Evolutionary conservation across 2,888 invertebrate genomes (phyloP).

Genomic region (Chrysolina haemoptera): DNA sequence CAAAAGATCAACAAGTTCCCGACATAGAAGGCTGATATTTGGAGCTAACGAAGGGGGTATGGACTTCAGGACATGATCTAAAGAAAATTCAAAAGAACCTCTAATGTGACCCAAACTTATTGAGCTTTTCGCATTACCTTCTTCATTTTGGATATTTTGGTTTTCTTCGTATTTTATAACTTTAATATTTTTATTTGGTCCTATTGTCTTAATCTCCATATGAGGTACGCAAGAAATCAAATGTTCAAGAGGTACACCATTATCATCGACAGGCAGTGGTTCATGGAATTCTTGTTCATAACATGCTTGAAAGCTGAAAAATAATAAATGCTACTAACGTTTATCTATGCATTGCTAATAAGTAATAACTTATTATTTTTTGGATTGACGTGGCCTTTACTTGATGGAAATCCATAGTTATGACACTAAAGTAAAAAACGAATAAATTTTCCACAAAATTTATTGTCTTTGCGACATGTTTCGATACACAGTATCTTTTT

Average conservation of each 20-base stretch:
- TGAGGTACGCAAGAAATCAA: constrained; percentile 88
- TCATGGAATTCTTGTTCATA: constrained; percentile 83
- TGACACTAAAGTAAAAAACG: no score
- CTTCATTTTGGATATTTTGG: constrained; percentile 55
- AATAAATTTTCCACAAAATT: no score
- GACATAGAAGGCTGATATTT: constrained; percentile 85
- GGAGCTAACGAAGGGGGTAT: constrained; percentile 79
- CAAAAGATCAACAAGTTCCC: constrained; percentile 89
- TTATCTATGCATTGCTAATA: not conserved
- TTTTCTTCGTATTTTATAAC: constrained; percentile 60
- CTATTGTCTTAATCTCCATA: constrained; percentile 71
- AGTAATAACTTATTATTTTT: no score
- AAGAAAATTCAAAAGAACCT: constrained; percentile 27
- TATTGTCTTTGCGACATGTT: no score
- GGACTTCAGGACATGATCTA: constrained; percentile 68
- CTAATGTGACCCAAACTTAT: not conserved
- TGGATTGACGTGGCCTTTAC: no score
- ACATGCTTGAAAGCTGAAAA: constrained; percentile 82
- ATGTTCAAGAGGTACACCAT: constrained; percentile 91
- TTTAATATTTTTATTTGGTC: constrained; percentile 65
- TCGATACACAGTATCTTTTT: no score
- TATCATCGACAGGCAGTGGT: constrained; percentile 74
- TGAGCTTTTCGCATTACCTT: constrained; percentile 45
- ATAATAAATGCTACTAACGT: not conserved
- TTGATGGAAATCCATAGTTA: no score